Evolutionary conservation across 2,888 invertebrate species (phyloP).

Genomic region (Dryococelus australis): DNA sequence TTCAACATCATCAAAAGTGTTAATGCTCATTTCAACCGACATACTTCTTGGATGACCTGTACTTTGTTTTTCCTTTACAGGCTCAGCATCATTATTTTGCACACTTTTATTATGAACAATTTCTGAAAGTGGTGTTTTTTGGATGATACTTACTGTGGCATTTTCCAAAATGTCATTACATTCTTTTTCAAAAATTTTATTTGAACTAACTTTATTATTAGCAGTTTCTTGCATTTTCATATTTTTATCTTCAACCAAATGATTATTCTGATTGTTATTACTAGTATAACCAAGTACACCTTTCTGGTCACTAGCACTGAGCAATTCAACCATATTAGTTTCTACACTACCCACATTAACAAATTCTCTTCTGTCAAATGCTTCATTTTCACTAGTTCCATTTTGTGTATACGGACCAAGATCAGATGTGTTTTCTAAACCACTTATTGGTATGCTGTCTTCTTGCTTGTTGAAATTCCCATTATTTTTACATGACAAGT

Average conservation of each 20-base stretch:
- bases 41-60: neutral
- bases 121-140: neutral
- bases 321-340: neutral
- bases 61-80: neutral
- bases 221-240: neutral
- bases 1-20: neutral
- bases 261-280: neutral
- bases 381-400: neutral
- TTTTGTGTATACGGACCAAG: neutral
- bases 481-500: neutral
- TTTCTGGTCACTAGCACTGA: neutral
- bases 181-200: neutral
- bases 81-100: neutral
- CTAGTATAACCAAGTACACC: neutral
- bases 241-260: neutral
- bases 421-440: neutral
- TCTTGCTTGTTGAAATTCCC: neutral
- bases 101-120: neutral
- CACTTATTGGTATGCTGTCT: neutral
- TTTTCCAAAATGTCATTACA: neutral
- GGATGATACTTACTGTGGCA: neutral
- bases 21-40: neutral
- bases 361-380: neutral
- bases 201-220: neutral
- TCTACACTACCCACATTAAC: neutral